Percentiles rank a stretch among this genome's conserved stretches.
These are phyloP conservation scores for Semicossyphus pulcher DNA, from an alignment of 2,113 vertebrate genomes.

Conservation along the genomic window DNA sequence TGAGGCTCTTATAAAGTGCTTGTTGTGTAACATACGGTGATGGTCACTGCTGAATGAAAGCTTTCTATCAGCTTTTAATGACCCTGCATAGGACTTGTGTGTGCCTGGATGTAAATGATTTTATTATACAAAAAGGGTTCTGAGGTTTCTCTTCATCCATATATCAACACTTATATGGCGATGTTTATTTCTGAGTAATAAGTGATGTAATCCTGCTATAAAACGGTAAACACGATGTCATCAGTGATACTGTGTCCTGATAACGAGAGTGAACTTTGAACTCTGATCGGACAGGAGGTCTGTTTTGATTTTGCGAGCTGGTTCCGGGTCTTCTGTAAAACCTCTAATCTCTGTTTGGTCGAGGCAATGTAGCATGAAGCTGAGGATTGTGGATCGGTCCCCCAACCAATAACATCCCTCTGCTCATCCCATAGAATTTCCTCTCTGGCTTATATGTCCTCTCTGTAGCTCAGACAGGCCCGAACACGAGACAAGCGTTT, in stretches of 20 bases:
- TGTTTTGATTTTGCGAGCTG: constrained; percentile 3
- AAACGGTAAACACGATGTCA: constrained; percentile 17
- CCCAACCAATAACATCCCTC: constrained; percentile 14
- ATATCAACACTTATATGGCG: no score
- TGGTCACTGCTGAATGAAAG: constrained; percentile 26
- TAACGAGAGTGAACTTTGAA: constrained; percentile 50
- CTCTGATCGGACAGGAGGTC: background rate
- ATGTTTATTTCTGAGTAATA: background rate
- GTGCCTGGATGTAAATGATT: background rate
- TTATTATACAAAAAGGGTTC: background rate
- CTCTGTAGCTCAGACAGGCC: constrained; percentile 41
- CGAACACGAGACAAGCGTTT: constrained; percentile 24
- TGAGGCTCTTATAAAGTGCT: constrained; percentile 30
- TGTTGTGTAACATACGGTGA: constrained; percentile 2
- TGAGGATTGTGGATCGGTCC: background rate
- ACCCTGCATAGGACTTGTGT: background rate
- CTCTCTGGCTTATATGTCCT: constrained; percentile 33
- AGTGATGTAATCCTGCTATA: constrained; percentile 21
- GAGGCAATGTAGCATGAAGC: constrained; percentile 20
- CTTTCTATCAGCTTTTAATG: constrained; percentile 30
- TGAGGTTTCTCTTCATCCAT: background rate
- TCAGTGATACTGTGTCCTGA: constrained; percentile 9
- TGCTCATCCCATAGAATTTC: constrained; percentile 49
- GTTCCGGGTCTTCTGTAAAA: constrained; percentile 12
- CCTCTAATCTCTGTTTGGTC: constrained; percentile 34